Percentiles rank a stretch among this genome's conserved stretches.
Evolutionary conservation across 2,888 invertebrate species (phyloP).

Genomic region (Eupithecia vulgata): DNA sequence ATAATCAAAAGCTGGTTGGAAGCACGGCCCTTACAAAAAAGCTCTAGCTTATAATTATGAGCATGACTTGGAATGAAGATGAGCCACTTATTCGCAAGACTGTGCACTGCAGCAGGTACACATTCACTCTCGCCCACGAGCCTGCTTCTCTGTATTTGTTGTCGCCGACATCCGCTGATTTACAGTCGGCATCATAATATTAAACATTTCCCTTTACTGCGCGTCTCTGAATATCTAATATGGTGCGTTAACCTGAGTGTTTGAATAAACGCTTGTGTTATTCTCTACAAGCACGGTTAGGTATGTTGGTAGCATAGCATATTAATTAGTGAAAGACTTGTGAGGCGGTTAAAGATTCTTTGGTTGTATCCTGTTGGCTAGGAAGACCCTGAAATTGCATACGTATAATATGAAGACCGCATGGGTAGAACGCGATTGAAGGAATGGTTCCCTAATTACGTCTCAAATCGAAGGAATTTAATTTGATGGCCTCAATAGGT

Average conservation of each 20-base stretch:
- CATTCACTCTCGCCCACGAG: constrained; percentile 59
- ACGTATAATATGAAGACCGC: neutral
- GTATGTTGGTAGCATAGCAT: neutral
- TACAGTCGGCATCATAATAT: constrained; percentile 63
- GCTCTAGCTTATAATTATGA: neutral
- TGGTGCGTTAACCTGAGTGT: constrained; percentile 30
- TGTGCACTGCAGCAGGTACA: constrained; percentile 42
- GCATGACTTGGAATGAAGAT: constrained; percentile 18
- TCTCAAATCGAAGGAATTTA: too few species aligned
- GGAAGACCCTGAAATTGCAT: neutral
- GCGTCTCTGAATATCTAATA: constrained; percentile 58
- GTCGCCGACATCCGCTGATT: constrained; percentile 80
- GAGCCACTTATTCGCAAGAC: constrained; percentile 18
- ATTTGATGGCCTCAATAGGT: too few species aligned
- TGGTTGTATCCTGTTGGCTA: neutral
- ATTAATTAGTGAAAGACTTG: constrained; percentile 1
- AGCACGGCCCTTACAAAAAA: neutral
- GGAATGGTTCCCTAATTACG: too few species aligned
- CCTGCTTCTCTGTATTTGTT: constrained; percentile 63
- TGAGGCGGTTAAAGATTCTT: neutral
- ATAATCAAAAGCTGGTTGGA: neutral
- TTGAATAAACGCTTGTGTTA: constrained; percentile 8
- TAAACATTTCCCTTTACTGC: constrained; percentile 67
- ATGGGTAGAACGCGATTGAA: neutral
- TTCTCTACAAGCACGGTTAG: neutral